Evolutionary conservation across 2,113 vertebrate genomes (phyloP).

Genomic region (Leucopternis melanops): DNA sequence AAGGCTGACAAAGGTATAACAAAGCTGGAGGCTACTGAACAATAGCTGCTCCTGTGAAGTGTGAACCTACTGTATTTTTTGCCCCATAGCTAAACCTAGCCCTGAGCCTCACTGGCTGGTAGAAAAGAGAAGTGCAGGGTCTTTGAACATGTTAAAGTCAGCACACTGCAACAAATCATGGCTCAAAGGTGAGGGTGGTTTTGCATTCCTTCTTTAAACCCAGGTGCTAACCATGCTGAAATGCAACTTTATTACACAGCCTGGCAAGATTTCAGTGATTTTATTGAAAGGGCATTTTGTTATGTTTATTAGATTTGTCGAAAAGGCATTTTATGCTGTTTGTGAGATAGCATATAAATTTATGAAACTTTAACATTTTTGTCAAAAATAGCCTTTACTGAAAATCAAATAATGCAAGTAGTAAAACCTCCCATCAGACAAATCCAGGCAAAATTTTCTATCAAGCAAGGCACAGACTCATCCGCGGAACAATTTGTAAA

Average conservation of each 20-base stretch:
- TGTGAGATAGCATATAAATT: conserved; percentile 23
- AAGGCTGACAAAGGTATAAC: neutral
- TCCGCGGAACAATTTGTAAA: neutral
- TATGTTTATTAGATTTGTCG: conserved; percentile 52
- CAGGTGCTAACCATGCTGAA: conserved; percentile 3
- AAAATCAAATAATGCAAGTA: conserved; percentile 46
- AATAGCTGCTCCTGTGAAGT: neutral
- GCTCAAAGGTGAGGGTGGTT: neutral
- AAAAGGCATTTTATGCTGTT: conserved; percentile 43
- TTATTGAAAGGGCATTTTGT: conserved; percentile 45
- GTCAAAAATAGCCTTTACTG: conserved; percentile 45
- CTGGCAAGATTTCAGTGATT: neutral
- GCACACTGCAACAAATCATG: neutral
- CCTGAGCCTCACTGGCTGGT: neutral
- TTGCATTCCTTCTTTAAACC: neutral
- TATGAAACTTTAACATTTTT: conserved; percentile 40
- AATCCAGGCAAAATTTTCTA: conserved; percentile 24
- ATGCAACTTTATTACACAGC: neutral
- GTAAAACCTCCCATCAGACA: neutral
- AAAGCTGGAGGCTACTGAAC: neutral
- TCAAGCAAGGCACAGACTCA: neutral
- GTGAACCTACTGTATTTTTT: neutral
- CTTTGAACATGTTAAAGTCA: neutral
- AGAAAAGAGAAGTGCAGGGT: neutral
- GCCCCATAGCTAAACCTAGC: neutral